Percentiles rank a stretch among this genome's conserved stretches.
Conservation (phyloP, 2,113 vertebrate genomes). For the Serilophus lunatus region DNA sequence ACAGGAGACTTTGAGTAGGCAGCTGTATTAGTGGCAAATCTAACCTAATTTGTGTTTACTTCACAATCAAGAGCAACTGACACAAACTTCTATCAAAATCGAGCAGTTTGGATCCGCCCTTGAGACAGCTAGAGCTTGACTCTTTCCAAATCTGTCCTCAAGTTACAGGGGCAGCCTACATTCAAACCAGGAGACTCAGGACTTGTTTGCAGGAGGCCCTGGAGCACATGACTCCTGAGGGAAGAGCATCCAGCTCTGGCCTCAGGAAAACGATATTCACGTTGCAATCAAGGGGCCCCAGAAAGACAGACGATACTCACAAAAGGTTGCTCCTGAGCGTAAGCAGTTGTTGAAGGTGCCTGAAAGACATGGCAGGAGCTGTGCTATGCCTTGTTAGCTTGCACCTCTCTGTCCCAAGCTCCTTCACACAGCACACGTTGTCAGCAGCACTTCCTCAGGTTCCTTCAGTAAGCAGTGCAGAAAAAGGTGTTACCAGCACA, state of each 20-base stretch:
- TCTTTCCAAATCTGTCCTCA: neutral
- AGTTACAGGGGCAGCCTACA: neutral
- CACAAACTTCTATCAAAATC: neutral
- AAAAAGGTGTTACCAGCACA: neutral
- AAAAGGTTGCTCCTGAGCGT: neutral
- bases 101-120: neutral
- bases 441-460: neutral
- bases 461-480: neutral
- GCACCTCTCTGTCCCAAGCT: neutral
- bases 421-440: accelerated
- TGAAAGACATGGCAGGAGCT: neutral
- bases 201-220: neutral
- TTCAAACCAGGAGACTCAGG: neutral
- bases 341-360: neutral
- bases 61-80: neutral
- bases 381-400: neutral
- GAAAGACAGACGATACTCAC: neutral
- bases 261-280: neutral
- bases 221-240: neutral
- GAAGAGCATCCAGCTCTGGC: neutral
- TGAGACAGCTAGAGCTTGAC: neutral
- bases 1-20: neutral
- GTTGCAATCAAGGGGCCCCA: neutral
- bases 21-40: neutral
- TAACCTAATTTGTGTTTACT: neutral